These are phyloP conservation scores for Gobionotothen gibberifrons DNA, from an alignment of 2,797 vertebrate genomes.

Conservation along the genomic window DNA sequence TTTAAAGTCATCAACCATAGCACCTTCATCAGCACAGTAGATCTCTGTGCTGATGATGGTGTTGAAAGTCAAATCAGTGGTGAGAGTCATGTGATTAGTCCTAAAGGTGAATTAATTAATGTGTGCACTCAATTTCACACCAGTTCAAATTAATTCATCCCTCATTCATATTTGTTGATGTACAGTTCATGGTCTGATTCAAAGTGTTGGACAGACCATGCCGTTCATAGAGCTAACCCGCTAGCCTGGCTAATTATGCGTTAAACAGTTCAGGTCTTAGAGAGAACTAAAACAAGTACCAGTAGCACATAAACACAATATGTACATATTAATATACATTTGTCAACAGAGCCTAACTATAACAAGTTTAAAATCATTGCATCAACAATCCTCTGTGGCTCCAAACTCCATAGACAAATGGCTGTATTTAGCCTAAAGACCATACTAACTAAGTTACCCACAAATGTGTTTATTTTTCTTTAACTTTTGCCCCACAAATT, in stretches of 20 bases:
- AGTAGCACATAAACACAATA: background rate
- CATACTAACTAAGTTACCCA: conserved; percentile 27
- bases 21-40: too few species aligned
- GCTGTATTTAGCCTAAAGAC: conserved; percentile 27
- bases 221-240: too few species aligned
- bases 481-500: conserved; percentile 31
- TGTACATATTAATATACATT: background rate
- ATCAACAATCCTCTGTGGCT: conserved; percentile 31
- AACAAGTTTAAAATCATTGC: conserved; percentile 3
- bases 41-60: too few species aligned
- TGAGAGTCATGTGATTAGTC: background rate
- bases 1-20: too few species aligned
- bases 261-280: background rate
- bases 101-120: background rate
- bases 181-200: background rate
- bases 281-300: background rate
- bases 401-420: conserved; percentile 11
- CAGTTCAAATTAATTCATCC: background rate
- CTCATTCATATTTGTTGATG: background rate
- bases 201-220: background rate
- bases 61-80: background rate
- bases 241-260: background rate
- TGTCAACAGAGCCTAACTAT: background rate
- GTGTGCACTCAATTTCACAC: background rate
- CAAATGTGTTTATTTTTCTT: conserved; percentile 62